These are phyloP conservation scores for Tokudaia muenninki DNA, from an alignment of 2,797 vertebrate species.

Conservation along the genomic window DNA sequence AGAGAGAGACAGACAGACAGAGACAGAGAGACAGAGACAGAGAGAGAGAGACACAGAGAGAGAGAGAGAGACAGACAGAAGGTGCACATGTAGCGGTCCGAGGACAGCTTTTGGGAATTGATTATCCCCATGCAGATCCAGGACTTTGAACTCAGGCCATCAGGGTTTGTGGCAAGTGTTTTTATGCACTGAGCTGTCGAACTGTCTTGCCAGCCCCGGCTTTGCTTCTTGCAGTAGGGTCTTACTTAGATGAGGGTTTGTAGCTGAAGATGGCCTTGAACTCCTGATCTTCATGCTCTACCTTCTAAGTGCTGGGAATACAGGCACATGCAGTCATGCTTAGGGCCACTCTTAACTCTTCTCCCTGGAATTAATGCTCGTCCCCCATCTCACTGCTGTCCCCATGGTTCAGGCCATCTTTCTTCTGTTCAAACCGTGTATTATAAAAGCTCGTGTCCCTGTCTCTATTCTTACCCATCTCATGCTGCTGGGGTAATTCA, in stretches of 20 bases:
- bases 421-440: not conserved
- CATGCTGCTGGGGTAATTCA: not conserved
- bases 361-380: too few relatives aligned
- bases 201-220: not conserved
- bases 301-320: not conserved
- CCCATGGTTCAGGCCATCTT: conserved; percentile 20
- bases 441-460: not conserved
- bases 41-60: too few relatives aligned
- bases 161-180: not conserved
- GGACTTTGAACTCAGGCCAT: not conserved
- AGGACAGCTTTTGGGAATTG: not conserved
- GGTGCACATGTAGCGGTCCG: not conserved
- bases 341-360: not conserved
- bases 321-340: not conserved
- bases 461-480: not conserved
- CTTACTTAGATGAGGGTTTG: not conserved
- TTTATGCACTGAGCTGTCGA: not conserved
- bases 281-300: not conserved
- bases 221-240: not conserved
- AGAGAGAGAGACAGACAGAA: too few relatives aligned
- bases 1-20: too few relatives aligned
- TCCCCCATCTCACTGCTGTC: not conserved
- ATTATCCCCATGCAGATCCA: not conserved
- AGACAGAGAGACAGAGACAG: too few relatives aligned
- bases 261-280: not conserved